A percentile compares a stretch with the other conserved stretches of the same genome.
Evolutionary conservation across 2,113 vertebrate species (phyloP).

Genomic region (Ailurus styani): DNA sequence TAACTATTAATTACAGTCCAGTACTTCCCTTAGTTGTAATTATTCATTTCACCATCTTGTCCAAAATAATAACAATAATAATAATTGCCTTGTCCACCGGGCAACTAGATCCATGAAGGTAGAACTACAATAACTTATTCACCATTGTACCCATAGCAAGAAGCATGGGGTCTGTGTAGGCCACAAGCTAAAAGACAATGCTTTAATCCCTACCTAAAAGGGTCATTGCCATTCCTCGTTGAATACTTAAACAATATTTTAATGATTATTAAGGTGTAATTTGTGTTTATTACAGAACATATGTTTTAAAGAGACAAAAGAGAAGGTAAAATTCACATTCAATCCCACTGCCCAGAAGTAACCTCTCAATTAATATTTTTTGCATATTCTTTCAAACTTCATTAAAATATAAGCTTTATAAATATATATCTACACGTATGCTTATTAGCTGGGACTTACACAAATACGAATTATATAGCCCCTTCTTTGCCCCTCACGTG

Average conservation of each 20-base stretch:
- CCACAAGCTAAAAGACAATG: neutral
- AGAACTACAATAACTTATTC: neutral
- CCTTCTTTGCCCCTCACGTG: neutral
- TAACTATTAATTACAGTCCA: neutral
- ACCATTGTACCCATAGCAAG: neutral
- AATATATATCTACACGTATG: neutral
- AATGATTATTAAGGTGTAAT: neutral
- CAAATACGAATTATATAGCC: neutral
- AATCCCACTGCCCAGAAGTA: neutral
- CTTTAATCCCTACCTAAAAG: neutral
- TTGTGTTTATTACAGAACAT: neutral
- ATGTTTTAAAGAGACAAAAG: neutral
- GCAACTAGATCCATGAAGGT: neutral
- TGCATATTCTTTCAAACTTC: neutral
- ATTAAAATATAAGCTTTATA: neutral
- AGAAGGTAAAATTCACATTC: neutral
- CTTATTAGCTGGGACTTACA: neutral
- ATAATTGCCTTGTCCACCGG: neutral
- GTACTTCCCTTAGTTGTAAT: neutral
- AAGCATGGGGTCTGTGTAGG: neutral
- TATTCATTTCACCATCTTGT: neutral
- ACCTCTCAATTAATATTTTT: neutral
- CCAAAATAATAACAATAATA: neutral
- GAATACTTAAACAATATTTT: neutral
- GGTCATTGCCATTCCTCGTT: neutral